Evolutionary conservation across 2,113 vertebrate species (phyloP).

Genomic region (Orycteropus afer): DNA sequence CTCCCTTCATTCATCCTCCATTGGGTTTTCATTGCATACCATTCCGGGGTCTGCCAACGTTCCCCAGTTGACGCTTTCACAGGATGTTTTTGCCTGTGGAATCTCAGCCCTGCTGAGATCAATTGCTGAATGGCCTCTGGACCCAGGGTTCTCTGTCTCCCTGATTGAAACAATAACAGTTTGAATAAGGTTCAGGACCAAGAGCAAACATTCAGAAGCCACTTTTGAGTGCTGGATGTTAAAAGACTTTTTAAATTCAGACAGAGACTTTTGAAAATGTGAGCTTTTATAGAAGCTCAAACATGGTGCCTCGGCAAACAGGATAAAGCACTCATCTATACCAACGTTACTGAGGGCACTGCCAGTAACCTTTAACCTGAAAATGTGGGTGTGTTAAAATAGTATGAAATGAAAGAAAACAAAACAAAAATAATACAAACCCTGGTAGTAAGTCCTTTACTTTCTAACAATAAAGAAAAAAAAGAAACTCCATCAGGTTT

Average conservation of each 20-base stretch:
- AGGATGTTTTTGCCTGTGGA: background rate
- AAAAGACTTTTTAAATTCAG: background rate
- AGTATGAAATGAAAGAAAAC: background rate
- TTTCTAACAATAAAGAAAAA: background rate
- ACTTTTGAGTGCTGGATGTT: background rate
- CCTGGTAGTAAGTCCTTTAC: background rate
- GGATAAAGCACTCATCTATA: background rate
- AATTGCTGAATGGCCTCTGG: background rate
- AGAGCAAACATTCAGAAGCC: slow-evolving; percentile 31
- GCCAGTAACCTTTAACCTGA: background rate
- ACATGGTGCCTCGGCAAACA: background rate
- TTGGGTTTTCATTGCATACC: background rate
- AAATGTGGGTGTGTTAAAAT: background rate
- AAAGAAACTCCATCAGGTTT: background rate
- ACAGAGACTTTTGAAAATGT: background rate
- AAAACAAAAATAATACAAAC: background rate
- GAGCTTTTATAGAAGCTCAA: background rate
- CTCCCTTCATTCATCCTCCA: background rate
- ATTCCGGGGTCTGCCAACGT: background rate
- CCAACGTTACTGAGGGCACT: background rate
- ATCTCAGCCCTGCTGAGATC: background rate
- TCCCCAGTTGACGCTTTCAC: background rate
- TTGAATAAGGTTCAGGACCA: slow-evolving; percentile 51
- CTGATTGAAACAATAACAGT: slow-evolving; percentile 29
- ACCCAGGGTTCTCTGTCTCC: slow-evolving; percentile 19